Percentiles rank a stretch among this genome's conserved stretches.
These are phyloP conservation scores for Euura saliciscinereae DNA, from an alignment of 1,140 invertebrate genomes.

Conservation along the genomic window DNA sequence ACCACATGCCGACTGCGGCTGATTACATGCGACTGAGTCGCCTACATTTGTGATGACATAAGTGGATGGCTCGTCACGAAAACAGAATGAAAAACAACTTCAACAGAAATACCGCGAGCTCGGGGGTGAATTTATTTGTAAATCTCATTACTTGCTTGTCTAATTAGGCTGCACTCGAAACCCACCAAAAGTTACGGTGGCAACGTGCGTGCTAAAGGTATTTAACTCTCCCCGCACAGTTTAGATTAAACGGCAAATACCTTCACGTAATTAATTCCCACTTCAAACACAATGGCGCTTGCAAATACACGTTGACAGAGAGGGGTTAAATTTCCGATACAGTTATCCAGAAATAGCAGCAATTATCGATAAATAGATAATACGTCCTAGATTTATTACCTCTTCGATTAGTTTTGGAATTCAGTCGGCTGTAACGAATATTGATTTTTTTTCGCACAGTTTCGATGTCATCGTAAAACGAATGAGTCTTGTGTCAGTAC, in stretches of 20 bases:
- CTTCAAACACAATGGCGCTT: neutral
- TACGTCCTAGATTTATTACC: neutral
- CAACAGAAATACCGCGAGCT: neutral
- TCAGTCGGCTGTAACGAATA: no score
- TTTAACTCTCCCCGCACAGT: neutral
- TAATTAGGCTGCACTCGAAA: neutral
- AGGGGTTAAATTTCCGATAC: neutral
- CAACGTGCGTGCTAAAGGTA: neutral
- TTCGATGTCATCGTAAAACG: no score
- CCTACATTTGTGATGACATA: no score
- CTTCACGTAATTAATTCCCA: slow-evolving; percentile 7
- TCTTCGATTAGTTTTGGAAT: no score
- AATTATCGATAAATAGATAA: neutral
- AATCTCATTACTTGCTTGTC: neutral
- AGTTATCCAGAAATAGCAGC: neutral
- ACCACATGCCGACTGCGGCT: no score
- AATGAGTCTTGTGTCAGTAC: no score
- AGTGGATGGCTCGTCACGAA: no score
- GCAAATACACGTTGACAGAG: neutral
- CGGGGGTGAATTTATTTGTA: neutral
- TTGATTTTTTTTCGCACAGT: no score
- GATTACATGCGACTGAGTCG: no score
- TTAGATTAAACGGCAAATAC: neutral
- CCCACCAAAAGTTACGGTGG: neutral
- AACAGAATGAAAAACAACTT: no score